These are phyloP conservation scores for Chromoteleia sp. DNA, from an alignment of 2,888 invertebrate species.

Conservation along the genomic window DNA sequence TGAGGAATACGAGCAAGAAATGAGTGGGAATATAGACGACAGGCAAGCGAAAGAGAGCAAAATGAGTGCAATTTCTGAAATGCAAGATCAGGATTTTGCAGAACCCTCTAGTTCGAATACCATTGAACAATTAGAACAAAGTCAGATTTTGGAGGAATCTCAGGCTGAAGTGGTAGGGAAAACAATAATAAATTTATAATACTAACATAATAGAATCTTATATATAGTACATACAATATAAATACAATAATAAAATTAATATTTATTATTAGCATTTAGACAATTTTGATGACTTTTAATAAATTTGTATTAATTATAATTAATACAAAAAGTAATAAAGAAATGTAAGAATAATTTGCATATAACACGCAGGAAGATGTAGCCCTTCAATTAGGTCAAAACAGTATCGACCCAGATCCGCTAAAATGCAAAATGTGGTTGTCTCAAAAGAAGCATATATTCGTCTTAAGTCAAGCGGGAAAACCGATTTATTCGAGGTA, in stretches of 20 bases:
- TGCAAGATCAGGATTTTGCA: constrained; percentile 86
- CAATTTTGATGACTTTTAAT: too few species aligned
- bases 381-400: constrained; percentile 79
- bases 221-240: neutral
- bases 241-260: too few species aligned
- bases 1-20: constrained; percentile 89
- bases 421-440: constrained; percentile 91
- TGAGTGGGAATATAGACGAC: constrained; percentile 88
- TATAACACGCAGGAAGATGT: constrained; percentile 82
- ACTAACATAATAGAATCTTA: neutral
- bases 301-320: too few species aligned
- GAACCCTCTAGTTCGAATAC: constrained; percentile 72
- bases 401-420: constrained; percentile 87
- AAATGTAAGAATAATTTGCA: too few species aligned
- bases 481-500: constrained; percentile 98
- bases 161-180: constrained; percentile 74
- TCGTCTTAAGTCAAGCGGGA: constrained; percentile 97
- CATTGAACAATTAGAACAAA: constrained; percentile 68
- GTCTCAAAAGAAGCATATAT: constrained; percentile 94
- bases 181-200: neutral
- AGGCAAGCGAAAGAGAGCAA: constrained; percentile 86
- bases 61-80: constrained; percentile 87
- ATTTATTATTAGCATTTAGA: too few species aligned
- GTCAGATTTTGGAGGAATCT: constrained; percentile 69
- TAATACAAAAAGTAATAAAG: too few species aligned